phyloP scores from a whole-genome alignment of 2,113 vertebrate genomes.

The Galeopterus variegatus region DNA sequence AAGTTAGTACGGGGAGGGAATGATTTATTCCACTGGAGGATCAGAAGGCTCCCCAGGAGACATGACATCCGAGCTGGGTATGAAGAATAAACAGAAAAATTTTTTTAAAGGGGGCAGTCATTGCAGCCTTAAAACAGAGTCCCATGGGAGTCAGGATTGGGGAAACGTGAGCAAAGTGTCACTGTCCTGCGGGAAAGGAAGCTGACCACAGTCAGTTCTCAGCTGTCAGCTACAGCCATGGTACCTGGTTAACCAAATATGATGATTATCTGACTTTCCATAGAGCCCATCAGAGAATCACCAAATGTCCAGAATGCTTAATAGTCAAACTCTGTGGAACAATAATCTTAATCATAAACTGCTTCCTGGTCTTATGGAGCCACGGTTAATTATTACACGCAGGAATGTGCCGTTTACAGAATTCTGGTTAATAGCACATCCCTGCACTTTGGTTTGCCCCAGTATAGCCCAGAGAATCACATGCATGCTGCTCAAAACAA shows the following conservation, averaged over 20 bases:
- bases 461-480: background rate
- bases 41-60: background rate
- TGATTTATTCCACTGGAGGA: background rate
- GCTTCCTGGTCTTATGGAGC: background rate
- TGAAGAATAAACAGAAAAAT: background rate
- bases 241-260: background rate
- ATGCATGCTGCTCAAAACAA: background rate
- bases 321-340: background rate
- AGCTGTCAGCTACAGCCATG: background rate
- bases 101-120: background rate
- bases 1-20: background rate
- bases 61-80: background rate
- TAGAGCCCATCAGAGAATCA: background rate
- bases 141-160: background rate
- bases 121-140: background rate
- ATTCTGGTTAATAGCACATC: background rate
- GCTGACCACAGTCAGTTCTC: background rate
- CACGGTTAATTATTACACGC: background rate
- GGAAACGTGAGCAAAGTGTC: background rate
- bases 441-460: background rate
- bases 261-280: background rate
- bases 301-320: background rate
- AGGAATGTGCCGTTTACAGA: background rate
- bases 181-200: background rate
- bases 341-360: background rate